Percentiles rank a stretch among this genome's conserved stretches.
phyloP scores from a whole-genome alignment of 53 echinoderm and acorn worm genomes.

The Actinopyga echinites region DNA sequence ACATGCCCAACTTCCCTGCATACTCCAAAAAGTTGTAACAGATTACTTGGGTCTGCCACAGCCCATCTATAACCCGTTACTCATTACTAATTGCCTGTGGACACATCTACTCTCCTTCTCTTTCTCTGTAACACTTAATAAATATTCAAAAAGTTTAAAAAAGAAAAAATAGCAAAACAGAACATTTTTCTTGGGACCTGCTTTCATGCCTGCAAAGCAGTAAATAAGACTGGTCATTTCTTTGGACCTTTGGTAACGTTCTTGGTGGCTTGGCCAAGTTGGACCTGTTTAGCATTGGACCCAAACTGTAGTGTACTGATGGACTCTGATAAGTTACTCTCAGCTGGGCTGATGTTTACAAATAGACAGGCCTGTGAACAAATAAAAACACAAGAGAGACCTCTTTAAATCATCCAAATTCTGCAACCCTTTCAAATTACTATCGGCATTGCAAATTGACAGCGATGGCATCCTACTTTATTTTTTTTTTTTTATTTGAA shows the following conservation, averaged over 20 bases:
- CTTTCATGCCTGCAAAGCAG: conserved; percentile 56
- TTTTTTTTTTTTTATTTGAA: too few species aligned
- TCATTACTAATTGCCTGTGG: too few species aligned
- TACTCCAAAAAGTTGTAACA: too few species aligned
- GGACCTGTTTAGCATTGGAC: conserved; percentile 88
- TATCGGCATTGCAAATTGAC: background rate
- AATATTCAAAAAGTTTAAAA: too few species aligned
- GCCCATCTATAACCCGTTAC: too few species aligned
- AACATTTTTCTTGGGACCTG: too few species aligned
- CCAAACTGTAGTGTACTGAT: conserved; percentile 93
- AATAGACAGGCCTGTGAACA: conserved; percentile 82
- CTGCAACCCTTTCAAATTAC: background rate
- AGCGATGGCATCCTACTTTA: background rate
- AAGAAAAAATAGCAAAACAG: too few species aligned
- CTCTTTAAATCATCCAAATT: background rate
- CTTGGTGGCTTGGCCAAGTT: conserved; percentile 85
- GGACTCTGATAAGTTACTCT: conserved; percentile 76
- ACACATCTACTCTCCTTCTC: too few species aligned
- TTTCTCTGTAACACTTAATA: too few species aligned
- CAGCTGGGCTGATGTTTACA: conserved; percentile 90
- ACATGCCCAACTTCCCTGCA: too few species aligned
- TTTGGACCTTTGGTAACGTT: conserved; percentile 51
- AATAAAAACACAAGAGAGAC: background rate
- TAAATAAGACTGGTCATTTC: conserved; percentile 53
- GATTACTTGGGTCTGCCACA: too few species aligned